Evolutionary conservation across 2,888 invertebrate species (phyloP), one percentile per base, ranked within the genome.

Genomic region (Leptinotarsa peninsularis): DNA sequence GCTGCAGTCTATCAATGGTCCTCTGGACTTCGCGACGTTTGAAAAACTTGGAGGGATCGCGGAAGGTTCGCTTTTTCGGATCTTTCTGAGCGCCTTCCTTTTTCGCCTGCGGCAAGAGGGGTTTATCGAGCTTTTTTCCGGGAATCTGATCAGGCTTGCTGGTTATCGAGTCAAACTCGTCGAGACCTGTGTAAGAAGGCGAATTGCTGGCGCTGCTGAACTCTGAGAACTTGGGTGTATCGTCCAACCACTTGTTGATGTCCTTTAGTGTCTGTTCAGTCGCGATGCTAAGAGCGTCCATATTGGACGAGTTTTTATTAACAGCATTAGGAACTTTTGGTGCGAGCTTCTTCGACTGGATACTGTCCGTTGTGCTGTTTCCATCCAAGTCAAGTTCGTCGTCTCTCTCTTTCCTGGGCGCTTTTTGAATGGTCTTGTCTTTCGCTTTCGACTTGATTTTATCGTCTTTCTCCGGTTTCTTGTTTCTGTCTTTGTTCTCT

Each of bases 191-290:
- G 73, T 85, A 85, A 10, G 93, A 92, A 0, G 93, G 93, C 0
- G 95, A 95, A 87, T 94, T 95, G 83, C 94, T 94, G 10, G 93
- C 93, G 0, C 95, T 95, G 82, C 94, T 95, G 79, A 93, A 93
- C 82, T 93, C 93, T 0, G 94, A 91, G 78, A 93, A 91, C 81
- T 93, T 93, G 0, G 96, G 95, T 0, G 95, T 94, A 82, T 95
- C 95, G 84, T 96, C 95, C 76, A 96, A 88, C 95, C 96, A 96
- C 84, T 95, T 95, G 86, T 95, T 96, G 60, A 96, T 95, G 86
- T 96, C 96, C 91, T 96, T 94, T 0, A 94, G 90, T 21, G 94
- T 94, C 89, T 95, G 93, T 83, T 93, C 94, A 0, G 94, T 93
- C 14, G 93, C 93, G 77, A 93, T 89, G 83, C 93, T 93, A 23